These are phyloP conservation scores for Ennomos quercinarius DNA, from an alignment of 2,888 invertebrate genomes.

Conservation along the genomic window DNA sequence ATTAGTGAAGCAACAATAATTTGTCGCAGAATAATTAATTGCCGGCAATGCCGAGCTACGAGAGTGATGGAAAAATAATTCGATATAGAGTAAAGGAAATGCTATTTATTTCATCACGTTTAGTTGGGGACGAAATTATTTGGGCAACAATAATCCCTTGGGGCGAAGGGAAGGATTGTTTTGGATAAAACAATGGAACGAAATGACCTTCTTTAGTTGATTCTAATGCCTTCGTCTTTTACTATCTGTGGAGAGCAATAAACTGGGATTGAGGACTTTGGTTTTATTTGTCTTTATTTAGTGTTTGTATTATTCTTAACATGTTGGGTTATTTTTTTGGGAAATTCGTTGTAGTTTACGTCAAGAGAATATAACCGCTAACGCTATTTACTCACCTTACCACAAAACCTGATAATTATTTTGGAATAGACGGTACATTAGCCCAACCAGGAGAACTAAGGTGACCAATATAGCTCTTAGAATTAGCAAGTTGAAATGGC, in stretches of 20 bases:
- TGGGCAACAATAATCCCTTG: slow-evolving; percentile 24
- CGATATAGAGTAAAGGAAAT: slow-evolving; percentile 55
- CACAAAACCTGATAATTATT: not conserved
- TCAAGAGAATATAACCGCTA: too few species aligned
- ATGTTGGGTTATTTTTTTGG: too few species aligned
- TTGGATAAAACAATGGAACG: slow-evolving; percentile 26
- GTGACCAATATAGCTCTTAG: too few species aligned
- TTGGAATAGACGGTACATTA: not conserved
- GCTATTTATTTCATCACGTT: slow-evolving; percentile 30
- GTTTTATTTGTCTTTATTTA: slow-evolving; percentile 5
- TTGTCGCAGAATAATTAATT: slow-evolving; percentile 67
- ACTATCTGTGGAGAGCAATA: slow-evolving; percentile 15
- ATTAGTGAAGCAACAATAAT: slow-evolving; percentile 73
- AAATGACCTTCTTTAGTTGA: slow-evolving; percentile 20
- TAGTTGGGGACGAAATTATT: slow-evolving; percentile 32
- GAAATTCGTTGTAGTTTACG: too few species aligned
- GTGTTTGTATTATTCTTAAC: not conserved
- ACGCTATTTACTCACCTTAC: too few species aligned
- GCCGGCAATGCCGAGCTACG: slow-evolving; percentile 36
- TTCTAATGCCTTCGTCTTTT: slow-evolving; percentile 28
- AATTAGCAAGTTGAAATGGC: too few species aligned
- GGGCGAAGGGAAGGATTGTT: slow-evolving; percentile 27
- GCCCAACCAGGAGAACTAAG: too few species aligned
- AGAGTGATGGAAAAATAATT: slow-evolving; percentile 68
- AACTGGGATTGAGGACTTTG: slow-evolving; percentile 17